phyloP scores from a whole-genome alignment of 2,113 vertebrate genomes.

The Oriolus oriolus region DNA sequence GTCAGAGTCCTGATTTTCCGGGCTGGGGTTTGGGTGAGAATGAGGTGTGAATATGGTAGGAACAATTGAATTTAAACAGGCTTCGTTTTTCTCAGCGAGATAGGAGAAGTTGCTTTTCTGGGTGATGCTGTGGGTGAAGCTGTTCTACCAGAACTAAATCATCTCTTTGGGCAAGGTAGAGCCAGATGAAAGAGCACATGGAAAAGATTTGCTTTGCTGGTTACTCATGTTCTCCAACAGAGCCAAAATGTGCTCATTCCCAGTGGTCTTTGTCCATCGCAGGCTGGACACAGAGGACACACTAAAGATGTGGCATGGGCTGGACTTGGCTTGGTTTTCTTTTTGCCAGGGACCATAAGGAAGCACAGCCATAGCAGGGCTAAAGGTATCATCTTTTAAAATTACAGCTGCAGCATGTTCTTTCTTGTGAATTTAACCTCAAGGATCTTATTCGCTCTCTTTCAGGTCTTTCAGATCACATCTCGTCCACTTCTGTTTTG shows the following conservation, averaged over 20 bases:
- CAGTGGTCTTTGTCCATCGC: neutral
- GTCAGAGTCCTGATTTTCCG: neutral
- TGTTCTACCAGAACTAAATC: neutral
- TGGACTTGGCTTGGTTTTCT: neutral
- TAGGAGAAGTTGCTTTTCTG: neutral
- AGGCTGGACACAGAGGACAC: neutral
- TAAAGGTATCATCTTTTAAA: neutral
- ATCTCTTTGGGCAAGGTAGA: neutral
- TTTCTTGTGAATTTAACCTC: neutral
- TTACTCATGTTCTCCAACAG: neutral
- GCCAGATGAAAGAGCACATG: neutral
- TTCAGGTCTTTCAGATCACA: neutral
- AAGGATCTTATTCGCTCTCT: neutral
- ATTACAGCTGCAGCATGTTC: neutral
- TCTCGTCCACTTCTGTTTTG: neutral
- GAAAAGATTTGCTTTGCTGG: neutral
- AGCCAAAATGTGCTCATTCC: neutral
- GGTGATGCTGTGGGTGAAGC: too few species aligned
- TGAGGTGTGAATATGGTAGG: neutral
- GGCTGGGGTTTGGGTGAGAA: neutral
- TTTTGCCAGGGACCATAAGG: neutral
- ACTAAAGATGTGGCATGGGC: fast-evolving
- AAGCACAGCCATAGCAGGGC: neutral
- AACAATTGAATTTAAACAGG: neutral
- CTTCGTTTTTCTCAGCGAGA: neutral